A percentile compares a stretch with the other conserved stretches of the same genome.
phyloP scores from a whole-genome alignment of 2,113 vertebrate genomes.

The Eulemur rufifrons region DNA sequence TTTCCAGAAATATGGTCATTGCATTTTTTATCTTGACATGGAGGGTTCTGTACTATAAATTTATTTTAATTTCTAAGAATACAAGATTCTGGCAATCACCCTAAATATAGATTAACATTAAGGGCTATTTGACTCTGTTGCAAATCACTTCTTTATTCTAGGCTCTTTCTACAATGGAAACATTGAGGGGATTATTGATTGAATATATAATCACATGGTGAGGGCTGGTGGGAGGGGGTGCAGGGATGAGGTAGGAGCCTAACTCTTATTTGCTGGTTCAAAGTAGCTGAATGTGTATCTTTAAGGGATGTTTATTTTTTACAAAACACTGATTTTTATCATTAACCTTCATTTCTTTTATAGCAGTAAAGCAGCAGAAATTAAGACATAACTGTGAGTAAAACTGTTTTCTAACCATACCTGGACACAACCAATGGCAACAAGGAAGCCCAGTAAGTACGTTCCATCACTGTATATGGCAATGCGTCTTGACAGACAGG shows the following conservation, averaged over 20 bases:
- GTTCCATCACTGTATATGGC: conserved; percentile 45
- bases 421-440: not conserved
- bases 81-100: not conserved
- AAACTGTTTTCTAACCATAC: conserved; percentile 20
- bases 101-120: not conserved
- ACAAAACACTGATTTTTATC: not conserved
- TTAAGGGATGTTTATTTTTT: conserved; percentile 54
- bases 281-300: not conserved
- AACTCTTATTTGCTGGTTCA: not conserved
- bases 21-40: not conserved
- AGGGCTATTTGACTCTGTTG: not conserved
- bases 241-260: not conserved
- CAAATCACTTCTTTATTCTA: not conserved
- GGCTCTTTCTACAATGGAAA: conserved; percentile 3
- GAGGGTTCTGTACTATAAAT: not conserved
- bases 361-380: not conserved
- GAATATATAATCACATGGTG: not conserved
- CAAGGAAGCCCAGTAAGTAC: conserved; percentile 16
- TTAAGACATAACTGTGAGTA: not conserved
- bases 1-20: not conserved
- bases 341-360: conserved; percentile 2
- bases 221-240: not conserved
- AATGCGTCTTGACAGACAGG: not conserved
- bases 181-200: not conserved
- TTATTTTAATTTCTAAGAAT: conserved; percentile 22